A percentile compares a stretch with the other conserved stretches of the same genome.
phyloP scores from a whole-genome alignment of 2,888 invertebrate species.

The Eupeodes latifasciatus region DNA sequence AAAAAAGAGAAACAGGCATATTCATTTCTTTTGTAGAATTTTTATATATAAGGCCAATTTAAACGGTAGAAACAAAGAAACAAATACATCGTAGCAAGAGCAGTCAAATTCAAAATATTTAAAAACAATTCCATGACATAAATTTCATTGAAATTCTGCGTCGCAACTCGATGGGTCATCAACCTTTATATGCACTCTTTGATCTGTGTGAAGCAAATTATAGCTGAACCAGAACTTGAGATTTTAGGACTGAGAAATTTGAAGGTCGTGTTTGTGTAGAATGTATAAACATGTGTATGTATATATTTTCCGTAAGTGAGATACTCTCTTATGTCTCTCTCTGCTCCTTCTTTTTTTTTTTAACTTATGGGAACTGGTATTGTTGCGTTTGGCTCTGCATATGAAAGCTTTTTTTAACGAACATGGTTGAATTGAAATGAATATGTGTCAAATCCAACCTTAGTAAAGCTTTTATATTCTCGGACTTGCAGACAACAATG shows the following conservation, averaged over 20 bases:
- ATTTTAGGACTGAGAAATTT: conserved; percentile 21
- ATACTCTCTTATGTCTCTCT: not conserved
- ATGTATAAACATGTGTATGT: not conserved
- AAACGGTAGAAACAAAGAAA: not conserved
- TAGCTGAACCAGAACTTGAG: conserved; percentile 24
- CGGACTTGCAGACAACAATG: not conserved
- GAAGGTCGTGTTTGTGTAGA: conserved; percentile 12
- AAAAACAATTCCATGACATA: conserved; percentile 13
- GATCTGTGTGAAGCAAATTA: not conserved
- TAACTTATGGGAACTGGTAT: not conserved
- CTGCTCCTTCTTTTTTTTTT: not conserved
- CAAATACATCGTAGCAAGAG: not conserved
- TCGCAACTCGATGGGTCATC: conserved; percentile 27
- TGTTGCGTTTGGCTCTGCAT: not conserved
- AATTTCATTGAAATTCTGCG: conserved; percentile 15
- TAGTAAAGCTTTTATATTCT: not conserved
- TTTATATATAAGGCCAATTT: conserved; percentile 5
- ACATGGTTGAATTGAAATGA: conserved; percentile 4
- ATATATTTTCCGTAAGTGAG: not conserved
- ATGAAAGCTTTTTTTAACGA: conserved; percentile 3
- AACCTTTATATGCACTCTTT: conserved; percentile 7
- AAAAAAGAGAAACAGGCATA: not conserved
- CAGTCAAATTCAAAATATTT: not conserved
- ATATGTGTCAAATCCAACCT: conserved; percentile 16
- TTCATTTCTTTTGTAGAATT: not conserved